Evolutionary conservation across 2,888 invertebrate genomes (phyloP).

Genomic region (Acronicta aceris): DNA sequence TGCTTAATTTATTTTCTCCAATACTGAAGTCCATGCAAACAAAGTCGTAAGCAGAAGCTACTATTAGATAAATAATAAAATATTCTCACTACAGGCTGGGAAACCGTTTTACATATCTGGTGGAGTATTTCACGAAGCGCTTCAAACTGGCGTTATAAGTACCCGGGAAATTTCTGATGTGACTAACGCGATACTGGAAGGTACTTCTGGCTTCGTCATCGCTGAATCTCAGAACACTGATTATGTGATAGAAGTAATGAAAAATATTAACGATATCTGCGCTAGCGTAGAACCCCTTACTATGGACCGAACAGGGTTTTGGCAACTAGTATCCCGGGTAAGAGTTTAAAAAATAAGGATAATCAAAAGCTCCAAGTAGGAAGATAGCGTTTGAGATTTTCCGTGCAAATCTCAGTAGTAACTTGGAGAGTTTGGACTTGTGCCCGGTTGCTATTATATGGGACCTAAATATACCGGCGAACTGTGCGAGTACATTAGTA

Average conservation of each 20-base stretch:
- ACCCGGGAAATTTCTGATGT: constrained; percentile 71
- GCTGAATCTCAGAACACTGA: constrained; percentile 59
- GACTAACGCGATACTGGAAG: constrained; percentile 73
- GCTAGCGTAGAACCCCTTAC: constrained; percentile 69
- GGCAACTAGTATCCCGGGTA: constrained; percentile 68
- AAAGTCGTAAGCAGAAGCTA: too few species aligned
- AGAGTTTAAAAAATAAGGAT: not conserved
- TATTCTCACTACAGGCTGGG: constrained; percentile 64
- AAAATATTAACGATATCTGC: constrained; percentile 69
- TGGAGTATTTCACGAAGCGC: constrained; percentile 63
- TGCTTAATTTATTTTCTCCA: too few species aligned
- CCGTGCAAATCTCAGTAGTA: too few species aligned
- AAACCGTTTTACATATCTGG: constrained; percentile 78
- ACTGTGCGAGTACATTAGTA: too few species aligned
- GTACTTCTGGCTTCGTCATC: constrained; percentile 74
- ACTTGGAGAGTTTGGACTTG: too few species aligned
- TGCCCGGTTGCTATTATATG: too few species aligned
- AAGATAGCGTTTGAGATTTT: too few species aligned
- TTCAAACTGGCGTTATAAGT: constrained; percentile 55
- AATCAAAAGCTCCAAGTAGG: too few species aligned
- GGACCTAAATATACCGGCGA: too few species aligned
- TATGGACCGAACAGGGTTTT: constrained; percentile 62
- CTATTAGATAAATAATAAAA: not conserved
- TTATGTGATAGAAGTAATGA: constrained; percentile 59
- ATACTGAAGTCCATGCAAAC: too few species aligned